Base-by-base conservation (phyloP, 23 tunicate species). In the Trididemnum clinides region DNA sequence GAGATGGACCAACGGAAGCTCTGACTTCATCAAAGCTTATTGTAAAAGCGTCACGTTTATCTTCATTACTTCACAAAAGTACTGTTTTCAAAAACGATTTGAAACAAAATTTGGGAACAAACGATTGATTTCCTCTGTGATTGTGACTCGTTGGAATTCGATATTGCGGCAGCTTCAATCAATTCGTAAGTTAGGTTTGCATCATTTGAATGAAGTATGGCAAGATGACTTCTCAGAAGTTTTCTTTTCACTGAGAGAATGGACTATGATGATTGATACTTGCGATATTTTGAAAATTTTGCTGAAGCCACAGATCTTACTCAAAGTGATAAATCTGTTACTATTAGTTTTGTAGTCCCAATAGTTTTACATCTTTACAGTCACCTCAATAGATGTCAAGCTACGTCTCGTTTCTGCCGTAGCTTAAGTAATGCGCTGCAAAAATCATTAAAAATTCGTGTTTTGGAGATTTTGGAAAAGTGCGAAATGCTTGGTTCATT, bases 281-380 rank as follows among this genome's bases (percentile, higher is more conserved):
- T 31, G 75, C 37, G 80, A 84, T 31, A 50, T 84, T 28, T 33
- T 84, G 70, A 33, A 25, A 51, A 66, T 1, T 84, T 84, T 27
- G 78, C 64, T 44, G 88, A 84, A 49, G 78, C 88, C 49, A 84
- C 88, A 15, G 64, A 73, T 27, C 81, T 70, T 51, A 71, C 88
- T 35, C 66, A 51, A 50, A 36, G 72, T 29, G 82, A 72, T 20
- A 33, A 44, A 25, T 28, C 51, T 72, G 72, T 35, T 26, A 77
- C 90, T 3, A 78, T 87, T n/a, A 87, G 90, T 64, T 65, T 78
- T 57, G 84, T 87, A 26, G 59, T 87, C 10, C 90, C 90, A 1
- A 87, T 85, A 64, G 65, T 78, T 12, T 84, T 87, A 23, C 38
- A 85, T 29, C 76, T 87, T 10, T 44, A 87, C 66, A 78, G 82